Evolutionary conservation across 2,888 invertebrate genomes (phyloP).

Genomic region (Campopleginae sp.): DNA sequence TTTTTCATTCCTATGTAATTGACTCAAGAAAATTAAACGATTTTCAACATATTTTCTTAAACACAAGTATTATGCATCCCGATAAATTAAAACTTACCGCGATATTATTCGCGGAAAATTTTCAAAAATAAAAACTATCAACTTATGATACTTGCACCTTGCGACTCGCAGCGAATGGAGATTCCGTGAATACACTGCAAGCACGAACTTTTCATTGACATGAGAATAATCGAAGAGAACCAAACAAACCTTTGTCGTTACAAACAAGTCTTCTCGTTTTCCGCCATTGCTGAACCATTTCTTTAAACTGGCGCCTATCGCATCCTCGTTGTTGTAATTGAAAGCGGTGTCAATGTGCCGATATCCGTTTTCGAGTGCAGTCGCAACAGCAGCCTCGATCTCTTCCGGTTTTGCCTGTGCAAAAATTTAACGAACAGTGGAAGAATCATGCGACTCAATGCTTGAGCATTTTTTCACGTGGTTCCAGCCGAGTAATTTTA

Average conservation of each 20-base stretch:
- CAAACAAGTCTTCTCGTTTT: constrained; percentile 89
- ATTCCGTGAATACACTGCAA: not conserved
- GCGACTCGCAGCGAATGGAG: not conserved
- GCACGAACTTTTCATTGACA: not conserved
- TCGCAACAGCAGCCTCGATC: constrained; percentile 87
- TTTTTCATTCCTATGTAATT: not conserved
- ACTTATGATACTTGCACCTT: not conserved
- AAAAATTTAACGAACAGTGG: constrained; percentile 1
- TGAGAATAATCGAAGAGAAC: not conserved
- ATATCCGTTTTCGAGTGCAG: constrained; percentile 90
- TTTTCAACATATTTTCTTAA: constrained; percentile 23
- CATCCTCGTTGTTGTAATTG: constrained; percentile 91
- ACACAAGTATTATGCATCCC: not conserved
- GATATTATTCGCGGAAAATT: not conserved
- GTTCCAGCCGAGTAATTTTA: not conserved
- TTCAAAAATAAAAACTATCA: not conserved
- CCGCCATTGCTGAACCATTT: constrained; percentile 88
- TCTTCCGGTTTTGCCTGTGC: constrained; percentile 87
- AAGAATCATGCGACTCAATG: not conserved
- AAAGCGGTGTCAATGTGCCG: constrained; percentile 92
- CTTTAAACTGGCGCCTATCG: constrained; percentile 89
- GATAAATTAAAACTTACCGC: not conserved
- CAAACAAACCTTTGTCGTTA: constrained; percentile 90
- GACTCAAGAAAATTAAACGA: not conserved
- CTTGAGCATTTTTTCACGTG: not conserved